These are phyloP conservation scores for Lasioglossum pauxillum DNA, from an alignment of 2,888 invertebrate species.

Conservation along the genomic window DNA sequence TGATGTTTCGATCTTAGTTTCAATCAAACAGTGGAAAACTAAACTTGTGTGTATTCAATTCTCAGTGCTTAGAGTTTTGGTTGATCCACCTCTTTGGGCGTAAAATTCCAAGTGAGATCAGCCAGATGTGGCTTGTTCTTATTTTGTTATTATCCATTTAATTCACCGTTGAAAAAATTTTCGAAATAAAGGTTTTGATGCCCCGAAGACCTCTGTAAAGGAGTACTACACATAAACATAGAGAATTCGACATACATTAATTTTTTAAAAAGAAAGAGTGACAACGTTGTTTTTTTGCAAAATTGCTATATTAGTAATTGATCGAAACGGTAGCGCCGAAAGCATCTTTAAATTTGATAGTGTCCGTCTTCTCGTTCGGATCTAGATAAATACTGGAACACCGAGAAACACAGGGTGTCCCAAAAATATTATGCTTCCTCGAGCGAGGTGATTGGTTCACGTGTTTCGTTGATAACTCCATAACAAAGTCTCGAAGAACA, in stretches of 20 bases:
- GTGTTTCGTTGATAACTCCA: no score
- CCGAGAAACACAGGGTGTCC: no score
- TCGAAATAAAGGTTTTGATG: conserved; percentile 73
- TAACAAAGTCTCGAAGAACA: no score
- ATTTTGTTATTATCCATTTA: conserved; percentile 75
- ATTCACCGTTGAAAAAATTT: conserved; percentile 71
- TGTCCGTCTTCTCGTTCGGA: no score
- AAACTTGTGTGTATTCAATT: conserved; percentile 60
- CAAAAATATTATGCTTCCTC: no score
- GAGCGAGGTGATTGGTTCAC: no score
- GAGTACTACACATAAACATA: conserved; percentile 62
- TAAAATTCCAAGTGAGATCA: conserved; percentile 65
- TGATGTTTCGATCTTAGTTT: no score
- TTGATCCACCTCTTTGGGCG: conserved; percentile 75
- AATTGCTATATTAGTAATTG: no score
- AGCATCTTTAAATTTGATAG: no score
- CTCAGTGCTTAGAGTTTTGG: conserved; percentile 74
- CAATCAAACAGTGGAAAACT: conserved; percentile 48
- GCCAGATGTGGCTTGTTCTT: conserved; percentile 74
- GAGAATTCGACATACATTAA: conserved; percentile 60
- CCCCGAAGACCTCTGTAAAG: conserved; percentile 66
- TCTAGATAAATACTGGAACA: no score
- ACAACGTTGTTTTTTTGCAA: no score
- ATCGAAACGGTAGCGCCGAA: no score
- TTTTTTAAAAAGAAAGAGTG: conserved; percentile 78